phyloP scores from a whole-genome alignment of 2,113 vertebrate species.

The Pipra filicauda region DNA sequence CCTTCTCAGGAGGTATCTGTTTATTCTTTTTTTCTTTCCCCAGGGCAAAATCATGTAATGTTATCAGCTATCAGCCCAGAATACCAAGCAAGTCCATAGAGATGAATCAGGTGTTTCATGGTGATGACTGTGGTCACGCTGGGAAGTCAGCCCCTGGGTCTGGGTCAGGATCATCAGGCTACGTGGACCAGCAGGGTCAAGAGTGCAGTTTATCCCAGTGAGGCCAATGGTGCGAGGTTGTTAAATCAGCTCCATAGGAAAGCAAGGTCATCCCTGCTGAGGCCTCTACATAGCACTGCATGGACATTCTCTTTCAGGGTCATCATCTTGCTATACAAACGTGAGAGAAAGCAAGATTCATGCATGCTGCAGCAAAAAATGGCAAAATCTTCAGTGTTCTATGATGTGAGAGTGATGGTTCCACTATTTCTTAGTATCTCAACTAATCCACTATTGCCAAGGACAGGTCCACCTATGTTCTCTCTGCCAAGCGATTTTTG shows the following conservation, averaged over 20 bases:
- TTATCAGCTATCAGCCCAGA: not conserved
- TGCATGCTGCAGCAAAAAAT: not conserved
- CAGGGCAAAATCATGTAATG: not conserved
- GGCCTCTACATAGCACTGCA: too few species aligned
- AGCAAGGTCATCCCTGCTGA: not conserved
- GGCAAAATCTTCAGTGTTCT: not conserved
- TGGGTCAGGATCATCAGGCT: not conserved
- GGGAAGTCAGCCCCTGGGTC: not conserved
- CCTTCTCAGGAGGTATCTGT: not conserved
- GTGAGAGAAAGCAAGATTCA: not conserved
- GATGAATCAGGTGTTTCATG: not conserved
- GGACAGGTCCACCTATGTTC: not conserved
- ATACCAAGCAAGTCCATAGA: not conserved
- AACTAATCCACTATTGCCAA: not conserved
- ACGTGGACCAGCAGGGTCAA: not conserved
- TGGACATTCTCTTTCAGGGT: not conserved
- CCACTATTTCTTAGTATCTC: not conserved
- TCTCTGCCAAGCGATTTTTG: not conserved
- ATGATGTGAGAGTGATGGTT: not conserved
- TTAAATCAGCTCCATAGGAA: not conserved
- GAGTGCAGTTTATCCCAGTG: fast-evolving
- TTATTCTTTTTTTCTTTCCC: not conserved
- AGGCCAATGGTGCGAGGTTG: not conserved
- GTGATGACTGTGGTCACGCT: not conserved
- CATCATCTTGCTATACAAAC: not conserved